Base-by-base conservation (phyloP, 2,888 invertebrate genomes). In the Drosophila longiperda region DNA sequence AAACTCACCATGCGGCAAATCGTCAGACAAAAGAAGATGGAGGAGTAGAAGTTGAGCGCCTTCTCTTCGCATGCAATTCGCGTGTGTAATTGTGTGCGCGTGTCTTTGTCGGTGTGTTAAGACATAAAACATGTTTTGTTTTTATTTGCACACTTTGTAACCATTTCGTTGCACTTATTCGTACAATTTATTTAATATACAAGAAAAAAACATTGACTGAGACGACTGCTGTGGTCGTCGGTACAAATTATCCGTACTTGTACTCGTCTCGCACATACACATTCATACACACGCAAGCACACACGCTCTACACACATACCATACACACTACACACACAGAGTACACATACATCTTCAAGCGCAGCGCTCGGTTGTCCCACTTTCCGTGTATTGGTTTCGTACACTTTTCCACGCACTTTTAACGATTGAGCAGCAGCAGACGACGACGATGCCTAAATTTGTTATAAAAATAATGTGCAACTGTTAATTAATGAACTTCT, bases 341-440 rank as follows among this genome's bases (percentile, higher is more conserved):
- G 54, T 63, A 72, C 66, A 76, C 77, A 74, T 61, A 76, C 73
- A 78, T 55, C 49, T 50, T 75, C 69, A 78, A 73, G 75, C 87
- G 68, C 71, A 83, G 72, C 65, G 83, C 89, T 86, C 83, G 89
- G 79, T 89, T 85, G 85, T 89, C 85, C 85, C 85, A 85, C 85
- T 85, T 85, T 85, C 89, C 78, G 85, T 89, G 85, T 85, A 89
- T 89, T 85, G 89, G 89, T 89, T 87, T 83, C 85, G 87, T 84
- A 89, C 85, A 89, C 85, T 85, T 89, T 89, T 85, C 80, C 85
- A 89, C 85, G 87, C 85, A 85, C 85, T 82, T 89, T 85, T 81
- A 80, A 82, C 82, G 82, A 82, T 81, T 80, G 54, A 77, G 63
- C 70, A 78, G 73, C 77, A 78, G 67, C 77, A 80, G 77, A 80